Evolutionary conservation across 92 coral and sea anemone species (phyloP).

Genomic region (Pocillopora grandis): DNA sequence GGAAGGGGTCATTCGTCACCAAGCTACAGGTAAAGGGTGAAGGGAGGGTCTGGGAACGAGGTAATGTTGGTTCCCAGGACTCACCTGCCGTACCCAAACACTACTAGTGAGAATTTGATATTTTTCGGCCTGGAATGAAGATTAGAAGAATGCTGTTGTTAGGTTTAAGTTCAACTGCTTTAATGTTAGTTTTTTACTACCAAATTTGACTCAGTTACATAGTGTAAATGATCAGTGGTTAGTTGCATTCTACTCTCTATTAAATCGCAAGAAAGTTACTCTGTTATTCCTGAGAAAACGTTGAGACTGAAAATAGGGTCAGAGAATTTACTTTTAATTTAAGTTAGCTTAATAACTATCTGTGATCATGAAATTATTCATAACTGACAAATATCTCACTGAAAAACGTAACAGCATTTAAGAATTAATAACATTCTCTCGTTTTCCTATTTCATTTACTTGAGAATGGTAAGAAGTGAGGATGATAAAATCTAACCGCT

Average conservation of each 20-base stretch:
- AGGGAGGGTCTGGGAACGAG: slow-evolving; percentile 36
- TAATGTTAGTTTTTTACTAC: background rate
- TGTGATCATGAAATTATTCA: too few relatives aligned
- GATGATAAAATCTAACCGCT: too few relatives aligned
- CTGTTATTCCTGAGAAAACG: too few relatives aligned
- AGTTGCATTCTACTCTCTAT: background rate
- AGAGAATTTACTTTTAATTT: too few relatives aligned
- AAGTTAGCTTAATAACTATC: too few relatives aligned
- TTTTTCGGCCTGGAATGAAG: slow-evolving; percentile 81
- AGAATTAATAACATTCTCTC: too few relatives aligned
- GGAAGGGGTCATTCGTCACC: background rate
- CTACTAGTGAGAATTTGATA: slow-evolving; percentile 77
- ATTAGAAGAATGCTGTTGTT: slow-evolving; percentile 23
- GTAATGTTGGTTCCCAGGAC: slow-evolving; percentile 31
- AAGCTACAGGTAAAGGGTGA: background rate
- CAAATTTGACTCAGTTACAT: background rate
- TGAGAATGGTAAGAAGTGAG: too few relatives aligned
- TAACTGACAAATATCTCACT: too few relatives aligned
- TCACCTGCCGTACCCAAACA: slow-evolving; percentile 89
- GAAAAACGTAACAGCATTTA: too few relatives aligned
- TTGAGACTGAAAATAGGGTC: background rate
- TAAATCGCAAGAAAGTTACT: too few relatives aligned
- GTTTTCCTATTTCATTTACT: too few relatives aligned
- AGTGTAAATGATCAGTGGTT: background rate
- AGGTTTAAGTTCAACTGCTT: background rate